phyloP scores from a whole-genome alignment of 2,113 vertebrate species.

The Garra rufa region DNA sequence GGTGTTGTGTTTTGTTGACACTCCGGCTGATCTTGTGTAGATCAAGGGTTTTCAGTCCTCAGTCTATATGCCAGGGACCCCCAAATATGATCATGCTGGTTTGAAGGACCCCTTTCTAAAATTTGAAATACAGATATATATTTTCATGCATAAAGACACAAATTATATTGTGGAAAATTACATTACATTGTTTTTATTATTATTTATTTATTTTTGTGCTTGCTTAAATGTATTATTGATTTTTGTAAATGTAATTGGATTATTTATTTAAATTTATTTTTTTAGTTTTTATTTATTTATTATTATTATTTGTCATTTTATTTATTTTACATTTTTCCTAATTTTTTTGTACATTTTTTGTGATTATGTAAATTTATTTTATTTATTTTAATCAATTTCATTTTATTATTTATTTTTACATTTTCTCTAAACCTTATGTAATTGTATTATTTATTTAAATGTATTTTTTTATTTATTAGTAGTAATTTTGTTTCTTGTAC shows the following conservation, averaged over 20 bases:
- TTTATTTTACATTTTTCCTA: not conserved
- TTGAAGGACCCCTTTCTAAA: not conserved
- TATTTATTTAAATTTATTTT: not conserved
- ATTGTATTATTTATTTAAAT: no score
- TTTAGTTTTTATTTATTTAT: not conserved
- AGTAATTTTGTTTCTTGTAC: not conserved
- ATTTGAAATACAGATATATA: not conserved
- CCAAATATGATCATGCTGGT: not conserved
- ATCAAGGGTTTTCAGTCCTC: not conserved
- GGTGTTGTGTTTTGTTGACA: not conserved
- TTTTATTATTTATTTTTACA: not conserved
- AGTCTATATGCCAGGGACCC: not conserved
- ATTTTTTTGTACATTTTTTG: no score
- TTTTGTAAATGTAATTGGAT: no score
- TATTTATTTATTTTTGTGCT: no score
- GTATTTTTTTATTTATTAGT: no score
- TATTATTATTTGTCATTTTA: not conserved
- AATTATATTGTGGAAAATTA: not conserved
- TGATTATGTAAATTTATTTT: no score
- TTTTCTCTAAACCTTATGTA: no score
- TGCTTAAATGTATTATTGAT: no score
- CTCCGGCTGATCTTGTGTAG: not conserved
- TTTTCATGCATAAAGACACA: not conserved
- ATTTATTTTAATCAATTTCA: not conserved
- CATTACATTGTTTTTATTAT: no score